Conservation (phyloP, 2,113 vertebrate species). For the Cyprinodon tularosa region DNA sequence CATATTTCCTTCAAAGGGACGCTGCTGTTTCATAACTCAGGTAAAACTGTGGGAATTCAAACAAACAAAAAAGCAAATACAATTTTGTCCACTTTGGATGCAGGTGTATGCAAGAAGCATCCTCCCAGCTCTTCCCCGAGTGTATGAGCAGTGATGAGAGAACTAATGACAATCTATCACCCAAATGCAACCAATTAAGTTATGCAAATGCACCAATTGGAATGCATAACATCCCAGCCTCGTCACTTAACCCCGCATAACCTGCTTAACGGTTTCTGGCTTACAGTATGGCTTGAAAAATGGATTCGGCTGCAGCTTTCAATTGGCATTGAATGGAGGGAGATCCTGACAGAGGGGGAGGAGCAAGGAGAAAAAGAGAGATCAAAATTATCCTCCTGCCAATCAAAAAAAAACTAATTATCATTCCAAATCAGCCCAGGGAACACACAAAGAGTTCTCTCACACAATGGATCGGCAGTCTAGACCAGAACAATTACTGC, state of each 20-base stretch:
- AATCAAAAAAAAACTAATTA: conserved; percentile 68
- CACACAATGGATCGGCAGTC: conserved; percentile 63
- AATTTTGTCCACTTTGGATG: neutral
- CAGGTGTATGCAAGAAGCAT: neutral
- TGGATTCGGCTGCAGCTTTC: conserved; percentile 18
- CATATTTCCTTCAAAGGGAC: conserved; percentile 29
- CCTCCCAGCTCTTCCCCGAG: neutral
- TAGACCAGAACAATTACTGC: conserved; percentile 68
- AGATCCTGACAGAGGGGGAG: conserved; percentile 1
- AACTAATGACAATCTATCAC: conserved; percentile 52
- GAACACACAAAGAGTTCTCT: conserved; percentile 59
- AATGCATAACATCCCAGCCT: conserved; percentile 49
- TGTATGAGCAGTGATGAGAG: conserved; percentile 13
- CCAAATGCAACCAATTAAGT: conserved; percentile 72
- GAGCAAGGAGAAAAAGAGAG: conserved; percentile 45
- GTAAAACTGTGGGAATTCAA: conserved; percentile 25
- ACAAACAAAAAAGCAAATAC: neutral
- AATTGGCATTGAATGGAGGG: conserved; percentile 27
- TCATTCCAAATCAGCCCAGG: conserved; percentile 58
- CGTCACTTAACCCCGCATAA: conserved; percentile 65
- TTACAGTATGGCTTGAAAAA: conserved; percentile 15
- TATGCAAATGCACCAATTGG: conserved; percentile 77
- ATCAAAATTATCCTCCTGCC: conserved; percentile 62
- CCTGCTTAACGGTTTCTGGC: conserved; percentile 53
- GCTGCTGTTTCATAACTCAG: conserved; percentile 10